phyloP scores from a whole-genome alignment of 2,113 vertebrate species.

The Otus sunia region DNA sequence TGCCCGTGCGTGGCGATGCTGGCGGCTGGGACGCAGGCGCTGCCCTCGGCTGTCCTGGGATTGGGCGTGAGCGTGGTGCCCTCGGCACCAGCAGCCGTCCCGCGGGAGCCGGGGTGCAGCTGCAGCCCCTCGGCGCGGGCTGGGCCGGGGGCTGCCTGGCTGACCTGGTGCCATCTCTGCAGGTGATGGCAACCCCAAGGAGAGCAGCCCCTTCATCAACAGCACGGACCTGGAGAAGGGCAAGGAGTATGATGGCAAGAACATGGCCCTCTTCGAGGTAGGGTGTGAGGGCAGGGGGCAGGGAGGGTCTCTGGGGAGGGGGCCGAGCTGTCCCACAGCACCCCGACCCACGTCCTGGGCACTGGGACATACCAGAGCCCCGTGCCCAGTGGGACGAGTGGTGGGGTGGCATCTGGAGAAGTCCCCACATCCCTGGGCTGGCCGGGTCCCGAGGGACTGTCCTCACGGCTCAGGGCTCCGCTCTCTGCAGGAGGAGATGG shows the following conservation, averaged over 20 bases:
- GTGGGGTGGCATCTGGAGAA: neutral
- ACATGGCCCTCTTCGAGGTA: slow-evolving; percentile 99
- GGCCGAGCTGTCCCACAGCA: neutral
- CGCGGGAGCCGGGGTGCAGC: fast-evolving
- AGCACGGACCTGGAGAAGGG: slow-evolving; percentile 93
- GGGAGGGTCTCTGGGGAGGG: neutral
- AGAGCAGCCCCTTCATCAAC: slow-evolving; percentile 98
- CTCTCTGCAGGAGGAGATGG: slow-evolving; percentile 92
- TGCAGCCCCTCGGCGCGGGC: fast-evolving
- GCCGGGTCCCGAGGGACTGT: neutral
- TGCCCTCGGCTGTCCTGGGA: neutral
- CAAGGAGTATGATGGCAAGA: slow-evolving; percentile 93
- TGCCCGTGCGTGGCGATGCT: fast-evolving
- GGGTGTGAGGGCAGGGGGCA: fast-evolving
- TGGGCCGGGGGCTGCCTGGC: neutral
- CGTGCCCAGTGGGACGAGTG: fast-evolving
- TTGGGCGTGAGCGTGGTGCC: fast-evolving
- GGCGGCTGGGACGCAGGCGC: fast-evolving
- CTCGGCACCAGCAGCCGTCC: fast-evolving
- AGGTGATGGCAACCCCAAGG: slow-evolving; percentile 97
- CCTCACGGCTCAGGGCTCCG: fast-evolving
- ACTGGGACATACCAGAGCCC: neutral
- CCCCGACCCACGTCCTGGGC: fast-evolving
- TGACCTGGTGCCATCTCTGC: neutral
- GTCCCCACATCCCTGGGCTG: neutral